Evolutionary conservation across 2,888 invertebrate species (phyloP), one percentile per base, ranked within the genome.

Genomic region (Euzetes globulus): DNA sequence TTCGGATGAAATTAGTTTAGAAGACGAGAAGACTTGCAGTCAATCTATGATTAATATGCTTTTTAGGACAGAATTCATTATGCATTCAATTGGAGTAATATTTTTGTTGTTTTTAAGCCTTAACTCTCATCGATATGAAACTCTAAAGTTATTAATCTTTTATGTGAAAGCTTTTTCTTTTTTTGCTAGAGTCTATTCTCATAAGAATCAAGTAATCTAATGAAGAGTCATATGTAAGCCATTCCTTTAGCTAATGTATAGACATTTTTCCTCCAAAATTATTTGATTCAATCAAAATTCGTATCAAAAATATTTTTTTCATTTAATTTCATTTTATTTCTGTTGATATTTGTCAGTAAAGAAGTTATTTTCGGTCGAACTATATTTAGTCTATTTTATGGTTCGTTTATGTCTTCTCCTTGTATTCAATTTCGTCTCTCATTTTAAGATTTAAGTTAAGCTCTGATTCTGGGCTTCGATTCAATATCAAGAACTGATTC

Each of bases 371-470:
- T 17, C 65, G 29, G 65, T 41, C 19, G 11, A 15, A 37, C 65
- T 65, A 65, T 41, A 65, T 65, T 65, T 41, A 41, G 65, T n/a
- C 65, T 33, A 4, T 15, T 65, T 65, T 65, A 65, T 37, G 65
- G 41, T 41, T 65, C 29, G 65, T 37, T 65, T 65, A 65, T 37
- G 19, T 22, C 41, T 41, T 41, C 19, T 63, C 19, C 65, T 65
- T 41, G 65, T 37, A 19, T 65, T 37, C 65, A 65, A 65, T 65
- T 65, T 65, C 29, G 29, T 33, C 17, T 63, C 27, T 63, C 63
- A 37, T n/a, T 63, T 63, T 17, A 29, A 65, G 19, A 19, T 41
- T 33, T 15, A 65, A 37, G 29, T n/a, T 50, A 50, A 50, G 27
- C 27, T 37, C 33, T n/a, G n/a, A 41, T 65, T 41, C 19, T 37